phyloP scores from a whole-genome alignment of 23 tunicate species.

The Diplosoma virens region DNA sequence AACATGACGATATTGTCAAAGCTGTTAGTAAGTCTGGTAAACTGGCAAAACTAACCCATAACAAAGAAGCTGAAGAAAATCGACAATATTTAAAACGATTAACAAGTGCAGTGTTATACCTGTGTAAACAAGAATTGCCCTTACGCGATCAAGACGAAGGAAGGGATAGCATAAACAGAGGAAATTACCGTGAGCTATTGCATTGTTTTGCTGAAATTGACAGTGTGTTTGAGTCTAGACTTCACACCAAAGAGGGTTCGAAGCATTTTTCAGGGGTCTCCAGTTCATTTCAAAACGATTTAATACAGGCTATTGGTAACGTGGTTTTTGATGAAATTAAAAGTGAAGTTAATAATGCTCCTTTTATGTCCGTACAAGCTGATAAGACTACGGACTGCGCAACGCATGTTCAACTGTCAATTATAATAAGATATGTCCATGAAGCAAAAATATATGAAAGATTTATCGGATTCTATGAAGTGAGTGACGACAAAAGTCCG shows the following conservation, averaged over 20 bases:
- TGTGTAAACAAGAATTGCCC: neutral
- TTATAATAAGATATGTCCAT: neutral
- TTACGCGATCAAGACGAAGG: neutral
- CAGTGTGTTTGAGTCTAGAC: neutral
- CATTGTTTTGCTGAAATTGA: neutral
- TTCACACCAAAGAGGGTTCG: neutral
- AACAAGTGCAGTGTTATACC: neutral
- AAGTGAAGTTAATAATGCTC: neutral
- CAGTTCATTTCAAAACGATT: neutral
- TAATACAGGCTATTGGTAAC: too few species aligned
- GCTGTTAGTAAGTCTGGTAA: neutral
- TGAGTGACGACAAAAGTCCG: neutral
- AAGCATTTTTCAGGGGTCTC: neutral
- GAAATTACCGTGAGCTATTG: too few species aligned
- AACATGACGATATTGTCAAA: neutral
- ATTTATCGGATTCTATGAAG: too few species aligned
- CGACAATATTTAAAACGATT: neutral
- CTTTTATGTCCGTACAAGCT: neutral
- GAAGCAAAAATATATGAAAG: neutral
- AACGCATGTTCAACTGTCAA: neutral
- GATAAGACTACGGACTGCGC: neutral
- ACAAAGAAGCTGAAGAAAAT: neutral
- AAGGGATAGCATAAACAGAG: too few species aligned
- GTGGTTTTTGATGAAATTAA: neutral
- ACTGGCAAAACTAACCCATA: neutral